Base-by-base conservation (phyloP, 2,797 vertebrate species). In the Eospalax fontanierii region DNA sequence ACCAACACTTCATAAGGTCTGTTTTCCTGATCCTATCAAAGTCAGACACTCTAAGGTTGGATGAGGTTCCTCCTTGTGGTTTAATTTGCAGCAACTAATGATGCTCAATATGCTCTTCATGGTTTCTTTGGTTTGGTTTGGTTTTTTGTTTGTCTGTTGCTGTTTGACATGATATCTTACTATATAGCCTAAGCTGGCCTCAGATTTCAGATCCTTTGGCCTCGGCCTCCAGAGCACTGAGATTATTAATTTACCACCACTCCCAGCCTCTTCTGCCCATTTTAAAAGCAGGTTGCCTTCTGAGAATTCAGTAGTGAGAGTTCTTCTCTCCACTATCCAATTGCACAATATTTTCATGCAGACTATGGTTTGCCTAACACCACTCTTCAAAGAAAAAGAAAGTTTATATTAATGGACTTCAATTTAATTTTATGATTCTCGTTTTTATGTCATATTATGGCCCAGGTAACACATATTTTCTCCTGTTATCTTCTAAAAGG, bases 351-450 rank as follows among this genome's bases (percentile, higher is more conserved):
- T 84, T 93, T 96, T 88, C 35, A 92, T 10, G 35, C 9, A 78
- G 12, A 84, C 38, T 6, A 30, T 40, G 70, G 0, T 1, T 85
- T 93, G 16, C 18, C 61, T 95, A 94, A 81, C 50, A 75, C 30
- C 6, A 5, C 83, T 15, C 66, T 89, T 94, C 79, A 89, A 92
- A 92, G 59, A 33, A 74, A 89, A 93, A 83, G 22, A 18, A 70
- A 7, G 78, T 68, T 63, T 89, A 76, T 70, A 24, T 68, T 89
- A 30, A 86, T 78, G 15, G 94, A 89, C 2, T 87, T 24, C 70
- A 95, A 43, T 96, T 80, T 90, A 95, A 87, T 79, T 87, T 92
- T 89, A 80, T 92, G 90, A 90, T 63, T 80, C 66, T 57, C 50
- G n/a, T 79, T 95, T 95, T 54, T 38, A 70, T 88, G 24, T 12